These are phyloP conservation scores for Drosophila aff. DNA, from an alignment of 1,140 invertebrate genomes.

Conservation along the genomic window DNA sequence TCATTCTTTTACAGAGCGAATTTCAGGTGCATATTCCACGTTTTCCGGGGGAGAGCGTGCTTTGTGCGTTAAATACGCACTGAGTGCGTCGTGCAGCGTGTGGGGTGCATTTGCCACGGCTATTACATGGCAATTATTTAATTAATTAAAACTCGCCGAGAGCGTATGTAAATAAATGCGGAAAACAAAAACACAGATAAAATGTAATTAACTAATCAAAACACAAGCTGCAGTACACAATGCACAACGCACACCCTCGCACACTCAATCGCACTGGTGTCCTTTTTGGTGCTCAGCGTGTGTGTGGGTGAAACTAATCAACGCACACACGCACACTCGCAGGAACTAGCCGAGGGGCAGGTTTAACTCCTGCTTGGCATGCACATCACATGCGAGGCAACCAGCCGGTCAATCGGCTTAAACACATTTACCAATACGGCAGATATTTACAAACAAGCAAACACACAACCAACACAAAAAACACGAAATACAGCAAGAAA, in stretches of 20 bases:
- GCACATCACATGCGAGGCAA: conserved; percentile 39
- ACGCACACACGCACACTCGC: conserved; percentile 45
- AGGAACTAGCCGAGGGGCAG: conserved; percentile 11
- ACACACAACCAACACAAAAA: conserved; percentile 28
- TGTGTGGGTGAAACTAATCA: conserved; percentile 62
- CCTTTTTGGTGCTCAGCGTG: conserved; percentile 11
- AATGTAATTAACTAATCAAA: conserved; percentile 81
- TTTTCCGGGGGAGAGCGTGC: not conserved
- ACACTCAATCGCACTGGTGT: conserved; percentile 2
- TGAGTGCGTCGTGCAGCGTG: not conserved
- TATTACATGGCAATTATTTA: conserved; percentile 73
- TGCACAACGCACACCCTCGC: conserved; percentile 1
- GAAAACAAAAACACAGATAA: conserved; percentile 72
- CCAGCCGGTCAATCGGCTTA: conserved; percentile 57
- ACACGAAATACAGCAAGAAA: conserved; percentile 25
- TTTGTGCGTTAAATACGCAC: conserved; percentile 19
- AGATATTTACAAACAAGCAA: conserved; percentile 18
- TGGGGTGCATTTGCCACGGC: conserved; percentile 14
- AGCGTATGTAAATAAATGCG: conserved; percentile 64
- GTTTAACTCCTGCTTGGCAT: conserved; percentile 48
- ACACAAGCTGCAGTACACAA: conserved; percentile 52
- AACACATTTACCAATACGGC: conserved; percentile 63
- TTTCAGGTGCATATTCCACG: conserved; percentile 4
- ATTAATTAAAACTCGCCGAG: conserved; percentile 72
- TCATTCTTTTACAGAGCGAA: not conserved